Evolutionary conservation across 2,113 vertebrate genomes (phyloP), one percentile per base, ranked within the genome.

Genomic region (Saccopteryx bilineata): DNA sequence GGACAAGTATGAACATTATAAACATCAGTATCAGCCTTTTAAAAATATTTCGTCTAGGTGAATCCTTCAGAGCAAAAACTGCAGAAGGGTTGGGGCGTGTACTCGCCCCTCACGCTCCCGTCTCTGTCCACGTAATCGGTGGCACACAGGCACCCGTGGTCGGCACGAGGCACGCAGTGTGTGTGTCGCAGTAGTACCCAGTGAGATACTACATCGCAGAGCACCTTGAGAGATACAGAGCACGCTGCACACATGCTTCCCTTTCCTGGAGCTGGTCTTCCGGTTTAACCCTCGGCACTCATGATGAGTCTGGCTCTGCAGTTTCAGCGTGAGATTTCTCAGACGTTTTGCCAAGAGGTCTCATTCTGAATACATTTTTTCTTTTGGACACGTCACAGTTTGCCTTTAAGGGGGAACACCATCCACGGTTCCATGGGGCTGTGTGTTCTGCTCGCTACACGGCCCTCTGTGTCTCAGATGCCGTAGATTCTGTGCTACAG

Each of bases 161-260:
- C 24, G 2, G 54, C 56, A 18, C 0, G 0, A n/a, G 83, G 33
- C 18, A 56, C 31, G 7, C 26, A 3, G 11, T 5, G 2, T 50
- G 11, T 72, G 2, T 24, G 5, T 10, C 11, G 31, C 46, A 63
- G 24, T 23, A 28, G 76, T 46, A 11, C 7, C 17, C 10, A 31
- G 21, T 5, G n/a, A 28, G 31, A 5, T 5, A 54, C 7, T 11
- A 50, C 21, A 2, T 52, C 52, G 12, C 31, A 46, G 71, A 83
- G n/a, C 69, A 21, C 31, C 54, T 58, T 52, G 24, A 68, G 24
- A 31, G 28, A 14, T 48, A 39, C 21, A 48, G 10, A 65, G 46
- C 46, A 63, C 7, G 0, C 24, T 13, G 19, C 46, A 0, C 9
- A 26, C 15, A 19, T 33, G 17, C 19, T 26, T 56, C 56, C 31